Base-by-base conservation (phyloP, 2,888 invertebrate species). In the Acleris emargana region DNA sequence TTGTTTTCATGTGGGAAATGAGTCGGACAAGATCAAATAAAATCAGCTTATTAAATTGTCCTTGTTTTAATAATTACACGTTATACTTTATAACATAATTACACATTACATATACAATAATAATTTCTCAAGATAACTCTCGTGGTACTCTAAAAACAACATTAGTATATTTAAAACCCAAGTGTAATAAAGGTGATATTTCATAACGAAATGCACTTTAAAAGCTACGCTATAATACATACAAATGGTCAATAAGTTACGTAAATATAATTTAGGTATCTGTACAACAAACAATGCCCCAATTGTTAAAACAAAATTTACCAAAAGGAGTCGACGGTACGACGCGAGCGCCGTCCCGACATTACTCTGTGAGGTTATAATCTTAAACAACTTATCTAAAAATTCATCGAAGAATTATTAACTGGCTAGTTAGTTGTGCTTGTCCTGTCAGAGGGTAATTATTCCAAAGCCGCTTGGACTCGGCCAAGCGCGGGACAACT, bases 31-130 rank as follows among this genome's bases (percentile, higher is more conserved):
- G 53, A 17, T 49, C 43, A 79, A 77, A 78, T 83, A 84, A 86
- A 81, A 75, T 75, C 58, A 68, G 68, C 62, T 64, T 84, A 83
- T 84, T 88, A 87, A 90, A 89, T 89, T 86, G 88, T 90, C 89
- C 74, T 90, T 86, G 84, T 91, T 92, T 92, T 90, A 90, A 91
- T 92, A 91, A 89, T 92, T 91, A 91, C 89, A 90, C 83, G 84
- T 92, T 91, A 91, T 92, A 91, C 89, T 91, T 91, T 86, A 89
- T 90, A 92, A 92, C 91, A 91, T 91, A 91, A 91, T 92, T 91
- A 92, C 91, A 92, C 86, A 76, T 84, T 91, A 91, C 88, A 89
- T 87, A 84, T 90, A 90, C 89, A 91, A 91, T 91, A 89, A 90
- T 89, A 90, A 89, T 90, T 90, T 91, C 88, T 88, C 87, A 87